Conservation (phyloP, 2,888 invertebrate species). For the Melangyna quadrimaculata region DNA sequence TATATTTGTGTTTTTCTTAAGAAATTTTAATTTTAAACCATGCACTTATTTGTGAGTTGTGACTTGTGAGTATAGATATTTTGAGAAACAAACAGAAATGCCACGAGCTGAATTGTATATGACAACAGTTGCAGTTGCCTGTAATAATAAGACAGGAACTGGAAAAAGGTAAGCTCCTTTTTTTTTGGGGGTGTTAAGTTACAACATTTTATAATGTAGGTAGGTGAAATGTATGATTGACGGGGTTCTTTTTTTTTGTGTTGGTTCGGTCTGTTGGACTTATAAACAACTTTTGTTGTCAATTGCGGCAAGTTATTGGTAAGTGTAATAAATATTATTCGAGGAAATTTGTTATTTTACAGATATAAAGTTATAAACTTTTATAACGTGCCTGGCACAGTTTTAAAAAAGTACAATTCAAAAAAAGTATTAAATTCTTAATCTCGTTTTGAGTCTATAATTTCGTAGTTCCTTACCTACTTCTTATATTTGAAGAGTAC, state of each 20-base stretch:
- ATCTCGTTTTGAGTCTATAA: no score
- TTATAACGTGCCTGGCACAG: no score
- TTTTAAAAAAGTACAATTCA: no score
- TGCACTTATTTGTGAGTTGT: not conserved
- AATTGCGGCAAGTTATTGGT: no score
- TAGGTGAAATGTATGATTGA: constrained; percentile 5
- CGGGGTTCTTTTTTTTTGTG: constrained; percentile 9
- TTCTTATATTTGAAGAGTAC: no score
- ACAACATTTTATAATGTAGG: constrained; percentile 28
- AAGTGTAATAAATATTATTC: no score
- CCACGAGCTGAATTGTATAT: constrained; percentile 48
- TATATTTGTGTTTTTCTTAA: constrained; percentile 17
- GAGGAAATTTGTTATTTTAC: no score
- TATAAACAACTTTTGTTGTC: constrained; percentile 52
- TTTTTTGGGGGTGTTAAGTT: constrained; percentile 9
- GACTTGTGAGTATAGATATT: not conserved
- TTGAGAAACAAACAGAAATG: constrained; percentile 17
- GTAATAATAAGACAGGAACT: not conserved
- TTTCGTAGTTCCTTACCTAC: no score
- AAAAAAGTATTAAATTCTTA: no score
- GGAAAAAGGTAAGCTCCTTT: not conserved
- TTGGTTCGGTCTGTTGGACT: constrained; percentile 12
- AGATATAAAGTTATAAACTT: no score
- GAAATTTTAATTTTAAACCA: constrained; percentile 26
- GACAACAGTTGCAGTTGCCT: constrained; percentile 47